Base-by-base conservation (phyloP, 2,888 invertebrate species). In the Caenorhabditis zanzibari region DNA sequence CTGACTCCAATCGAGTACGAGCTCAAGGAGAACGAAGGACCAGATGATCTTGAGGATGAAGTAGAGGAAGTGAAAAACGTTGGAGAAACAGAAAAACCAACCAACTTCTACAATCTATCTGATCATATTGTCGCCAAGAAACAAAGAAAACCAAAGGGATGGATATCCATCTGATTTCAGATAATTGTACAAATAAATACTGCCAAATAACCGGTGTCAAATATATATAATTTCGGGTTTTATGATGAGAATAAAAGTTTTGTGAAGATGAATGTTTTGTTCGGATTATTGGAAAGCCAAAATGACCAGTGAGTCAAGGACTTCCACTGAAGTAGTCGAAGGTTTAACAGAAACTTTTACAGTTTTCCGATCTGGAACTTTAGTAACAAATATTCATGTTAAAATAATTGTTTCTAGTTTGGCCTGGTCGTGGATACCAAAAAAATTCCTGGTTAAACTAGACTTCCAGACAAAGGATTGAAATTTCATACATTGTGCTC, bases 61-160 rank as follows among this genome's bases (percentile, higher is more conserved):
- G 47, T 41, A 10, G 79, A 32, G 14, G 49, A 19, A 32, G 22
- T 28, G 9, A 26, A 41, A 41, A 32, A 32, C 26, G 19, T 26
- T 24, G 73, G 54, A 14, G 54, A 73, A 4, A 19, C 26, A 6
- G 14, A 19, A n/a, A 56, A 52, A 38, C 69, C 69, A 32, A 22
- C 61, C 1, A 41, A 44, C 1, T 64, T 64, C 61, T 79, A 79
- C 64, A 79, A 79, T 16, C 56, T 79, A 32, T 56, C 63, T 10
- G 79, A 79, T 2, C 79, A 79, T 56, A 10, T 79, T 12, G 79
- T 79, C 14, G 32, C 22, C 24, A 41, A 52, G 58, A 44, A 56
- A 22, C 32, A 71, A 64, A 41, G 61, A 72, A 61, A 59, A 49
- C 61, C 59, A 61, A 58, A 71, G 47, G 77, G 56, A 64, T 73